Conservation (phyloP, 1,140 invertebrate genomes). For the Chrysopa pallens region DNA sequence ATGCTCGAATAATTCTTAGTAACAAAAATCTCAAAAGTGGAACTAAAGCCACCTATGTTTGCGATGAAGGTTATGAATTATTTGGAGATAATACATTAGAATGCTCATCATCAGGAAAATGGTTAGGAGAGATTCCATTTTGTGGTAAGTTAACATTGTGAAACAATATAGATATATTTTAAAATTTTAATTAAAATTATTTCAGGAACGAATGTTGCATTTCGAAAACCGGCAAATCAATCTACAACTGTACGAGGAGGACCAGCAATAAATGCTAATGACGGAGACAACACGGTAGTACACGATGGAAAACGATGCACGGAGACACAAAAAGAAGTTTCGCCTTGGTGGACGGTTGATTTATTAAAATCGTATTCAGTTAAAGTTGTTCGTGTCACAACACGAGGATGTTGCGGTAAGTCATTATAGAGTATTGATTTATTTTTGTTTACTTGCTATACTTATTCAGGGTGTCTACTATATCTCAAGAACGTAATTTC, state of each 20-base stretch:
- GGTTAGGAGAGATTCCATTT: slow-evolving; percentile 64
- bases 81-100: slow-evolving; percentile 40
- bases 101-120: slow-evolving; percentile 49
- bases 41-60: slow-evolving; percentile 54
- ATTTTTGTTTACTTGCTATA: too few species aligned
- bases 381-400: slow-evolving; percentile 67
- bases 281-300: slow-evolving; percentile 62
- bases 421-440: too few species aligned
- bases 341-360: slow-evolving; percentile 85
- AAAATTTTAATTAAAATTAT: slow-evolving; percentile 1
- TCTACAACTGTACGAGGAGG: slow-evolving; percentile 72
- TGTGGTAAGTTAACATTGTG: slow-evolving; percentile 41
- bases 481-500: too few species aligned
- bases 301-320: slow-evolving; percentile 75
- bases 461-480: too few species aligned
- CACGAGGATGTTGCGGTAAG: slow-evolving; percentile 66
- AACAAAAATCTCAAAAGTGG: slow-evolving; percentile 31
- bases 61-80: slow-evolving; percentile 65
- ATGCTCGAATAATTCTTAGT: slow-evolving; percentile 44
- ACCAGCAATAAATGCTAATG: slow-evolving; percentile 63
- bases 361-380: slow-evolving; percentile 66
- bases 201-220: slow-evolving; percentile 71
- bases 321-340: slow-evolving; percentile 71
- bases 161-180: not conserved
- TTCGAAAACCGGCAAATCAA: slow-evolving; percentile 73